A percentile compares a stretch with the other conserved stretches of the same genome.
These are phyloP conservation scores for Drosophila orena DNA, from an alignment of 1,140 invertebrate genomes.

Conservation along the genomic window DNA sequence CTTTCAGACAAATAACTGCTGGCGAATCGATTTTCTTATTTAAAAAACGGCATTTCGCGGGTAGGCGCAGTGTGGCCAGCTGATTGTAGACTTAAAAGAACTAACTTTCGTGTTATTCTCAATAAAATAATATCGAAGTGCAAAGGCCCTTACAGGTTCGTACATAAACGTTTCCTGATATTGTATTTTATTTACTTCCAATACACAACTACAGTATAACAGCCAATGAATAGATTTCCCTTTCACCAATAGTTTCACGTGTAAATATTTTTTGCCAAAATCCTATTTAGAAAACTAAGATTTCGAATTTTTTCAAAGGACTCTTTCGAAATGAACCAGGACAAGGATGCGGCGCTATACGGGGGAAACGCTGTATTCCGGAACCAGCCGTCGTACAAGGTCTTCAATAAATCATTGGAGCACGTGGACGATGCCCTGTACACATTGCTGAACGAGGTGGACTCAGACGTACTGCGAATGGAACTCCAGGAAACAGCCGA, in stretches of 20 bases:
- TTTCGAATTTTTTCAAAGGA: neutral
- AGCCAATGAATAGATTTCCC: no score
- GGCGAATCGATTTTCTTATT: no score
- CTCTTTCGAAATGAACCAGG: slow-evolving; percentile 8
- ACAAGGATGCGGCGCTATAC: slow-evolving; percentile 37
- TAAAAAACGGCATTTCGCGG: no score
- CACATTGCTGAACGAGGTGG: slow-evolving; percentile 55
- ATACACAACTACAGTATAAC: no score
- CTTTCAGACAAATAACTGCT: no score
- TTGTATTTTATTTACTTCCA: no score
- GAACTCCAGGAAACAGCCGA: slow-evolving; percentile 22
- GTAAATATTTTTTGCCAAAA: neutral
- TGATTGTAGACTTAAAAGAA: no score
- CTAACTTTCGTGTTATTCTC: no score
- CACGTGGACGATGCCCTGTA: slow-evolving; percentile 43
- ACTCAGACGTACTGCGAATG: slow-evolving; percentile 32
- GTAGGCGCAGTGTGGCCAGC: no score
- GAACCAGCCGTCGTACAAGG: slow-evolving; percentile 59
- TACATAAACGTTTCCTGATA: no score
- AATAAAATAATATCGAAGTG: no score
- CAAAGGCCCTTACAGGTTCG: no score
- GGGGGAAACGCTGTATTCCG: slow-evolving; percentile 38
- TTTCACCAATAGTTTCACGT: neutral
- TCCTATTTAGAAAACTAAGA: neutral
- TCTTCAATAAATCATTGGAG: slow-evolving; percentile 60